Base-by-base conservation (phyloP, 2,797 vertebrate species). In the Xerus rutilus region DNA sequence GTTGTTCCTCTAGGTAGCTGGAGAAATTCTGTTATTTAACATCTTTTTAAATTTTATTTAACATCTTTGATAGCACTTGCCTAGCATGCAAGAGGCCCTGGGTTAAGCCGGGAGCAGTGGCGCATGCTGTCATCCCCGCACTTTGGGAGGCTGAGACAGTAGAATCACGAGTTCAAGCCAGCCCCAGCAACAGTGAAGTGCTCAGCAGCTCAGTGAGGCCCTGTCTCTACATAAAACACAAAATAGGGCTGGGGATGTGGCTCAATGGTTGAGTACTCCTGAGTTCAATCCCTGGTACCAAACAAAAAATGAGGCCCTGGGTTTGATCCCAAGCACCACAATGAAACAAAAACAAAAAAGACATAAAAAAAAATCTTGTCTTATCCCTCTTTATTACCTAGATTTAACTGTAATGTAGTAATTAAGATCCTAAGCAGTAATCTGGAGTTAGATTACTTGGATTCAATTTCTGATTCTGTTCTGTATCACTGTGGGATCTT, bases 21-120 rank as follows among this genome's bases (percentile, higher is more conserved):
- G 54, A 79, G 65, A 94, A 93, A 57, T 52, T 89, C 20, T 81
- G 10, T 39, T 91, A 49, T 84, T 81, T 76, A 74, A 78, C 4
- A 49, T 57, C 10, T 17, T 81, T 69, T 39, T 39, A 39, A 39
- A 39, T 39, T 39, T 39, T 91, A 49, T 84, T 81, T 76, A 74
- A 78, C 4, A 49, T 57, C 10, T 17, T 81, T 69, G 20, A 54
- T 86, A 64, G 20, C 64, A 20, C 30, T 11, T 85, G 10, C 54
- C 54, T 57, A 62, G 23, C 59, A 62, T 23, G 21, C 21, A 25
- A 23, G 21, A 59, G 57, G 21, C 57, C 65, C 20, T 85, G 69
- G 39, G 18, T n/a, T 86, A 39, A 39, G 39, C 39, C 39, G 39
- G 39, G 39, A 39, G 39, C 39, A 39, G 39, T 39, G 39, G 39